Evolutionary conservation across 2,888 invertebrate species (phyloP).

Genomic region (Drepana falcataria): DNA sequence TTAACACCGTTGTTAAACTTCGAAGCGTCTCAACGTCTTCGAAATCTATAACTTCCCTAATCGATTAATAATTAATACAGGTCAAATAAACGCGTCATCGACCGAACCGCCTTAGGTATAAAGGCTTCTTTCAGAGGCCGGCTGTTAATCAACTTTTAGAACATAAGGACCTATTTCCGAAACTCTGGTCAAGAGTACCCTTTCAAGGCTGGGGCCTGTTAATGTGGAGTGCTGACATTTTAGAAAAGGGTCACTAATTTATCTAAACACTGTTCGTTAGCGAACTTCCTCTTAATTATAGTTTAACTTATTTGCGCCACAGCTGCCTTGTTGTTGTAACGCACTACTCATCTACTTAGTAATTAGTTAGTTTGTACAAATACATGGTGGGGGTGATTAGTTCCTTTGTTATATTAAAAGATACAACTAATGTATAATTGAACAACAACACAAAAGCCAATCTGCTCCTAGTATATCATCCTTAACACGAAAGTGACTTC

Average conservation of each 20-base stretch:
- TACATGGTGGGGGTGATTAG: constrained; percentile 11
- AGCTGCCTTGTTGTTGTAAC: constrained; percentile 43
- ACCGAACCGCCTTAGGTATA: not conserved
- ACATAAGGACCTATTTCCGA: constrained; percentile 38
- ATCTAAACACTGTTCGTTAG: constrained; percentile 62
- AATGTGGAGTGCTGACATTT: constrained; percentile 68
- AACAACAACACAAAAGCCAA: too few species aligned
- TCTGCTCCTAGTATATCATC: too few species aligned
- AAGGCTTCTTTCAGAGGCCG: constrained; percentile 12
- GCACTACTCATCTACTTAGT: constrained; percentile 22
- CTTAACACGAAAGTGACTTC: too few species aligned
- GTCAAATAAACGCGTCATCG: not conserved
- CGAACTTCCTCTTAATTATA: constrained; percentile 63
- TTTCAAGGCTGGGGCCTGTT: constrained; percentile 52
- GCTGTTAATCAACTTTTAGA: constrained; percentile 44
- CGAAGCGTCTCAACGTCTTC: not conserved
- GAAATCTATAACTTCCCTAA: not conserved
- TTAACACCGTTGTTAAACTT: not conserved
- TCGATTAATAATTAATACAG: not conserved
- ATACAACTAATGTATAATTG: too few species aligned
- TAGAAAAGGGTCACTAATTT: constrained; percentile 74
- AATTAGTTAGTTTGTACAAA: constrained; percentile 21
- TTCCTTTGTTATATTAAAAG: constrained; percentile 3
- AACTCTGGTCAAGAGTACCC: constrained; percentile 42
- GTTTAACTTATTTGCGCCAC: constrained; percentile 68